Base-by-base conservation (phyloP, 2,888 invertebrate species). In the Eristalinus sepulchralis region DNA sequence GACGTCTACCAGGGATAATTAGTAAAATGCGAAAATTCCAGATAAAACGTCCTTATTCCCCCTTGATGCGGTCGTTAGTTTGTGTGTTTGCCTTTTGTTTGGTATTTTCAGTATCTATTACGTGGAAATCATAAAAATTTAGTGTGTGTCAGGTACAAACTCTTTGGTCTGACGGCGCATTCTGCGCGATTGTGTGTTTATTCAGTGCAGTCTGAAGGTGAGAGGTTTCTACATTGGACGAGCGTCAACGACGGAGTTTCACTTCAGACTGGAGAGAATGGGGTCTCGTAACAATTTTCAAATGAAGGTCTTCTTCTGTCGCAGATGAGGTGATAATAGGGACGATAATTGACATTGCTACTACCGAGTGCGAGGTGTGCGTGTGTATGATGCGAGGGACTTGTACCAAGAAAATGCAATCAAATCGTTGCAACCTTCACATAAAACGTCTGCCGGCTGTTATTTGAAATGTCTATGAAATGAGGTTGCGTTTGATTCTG, bases 21-120 rank as follows among this genome's bases (percentile, higher is more conserved):
- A 82, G 82, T 62, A 70, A 73, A 57, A 86, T 82, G 73, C 82
- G 83, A 86, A 86, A 86, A 83, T 83, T 75, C 83, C 70, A 47
- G 75, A 86, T 82, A 82, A 85, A 81, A 47, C n/a, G 17, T 77
- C 71, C 76, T 67, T 60, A 55, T 55, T 20, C 22, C 17, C 33
- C 47, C 60, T 24, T 31, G 24, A 33, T 67, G 10, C 5, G 11
- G 36, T 36, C 27, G 34, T 31, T 59, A 17, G 60, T 33, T 59
- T 57, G 27, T 20, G n/a, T 76, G 24, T 60, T 31, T 66, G 36
- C 59, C 31, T 22, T 20, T 71, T 55, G 27, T 47, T 47, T 47
- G 34, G 47, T 64, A 47, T 70, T 59, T 66, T 20, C 57, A 34
- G 79, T 70, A 64, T 75, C 53, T 27, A 47, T 80, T 85, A 67